phyloP scores from a whole-genome alignment of 2,113 vertebrate genomes.

The Saimiri boliviensis region DNA sequence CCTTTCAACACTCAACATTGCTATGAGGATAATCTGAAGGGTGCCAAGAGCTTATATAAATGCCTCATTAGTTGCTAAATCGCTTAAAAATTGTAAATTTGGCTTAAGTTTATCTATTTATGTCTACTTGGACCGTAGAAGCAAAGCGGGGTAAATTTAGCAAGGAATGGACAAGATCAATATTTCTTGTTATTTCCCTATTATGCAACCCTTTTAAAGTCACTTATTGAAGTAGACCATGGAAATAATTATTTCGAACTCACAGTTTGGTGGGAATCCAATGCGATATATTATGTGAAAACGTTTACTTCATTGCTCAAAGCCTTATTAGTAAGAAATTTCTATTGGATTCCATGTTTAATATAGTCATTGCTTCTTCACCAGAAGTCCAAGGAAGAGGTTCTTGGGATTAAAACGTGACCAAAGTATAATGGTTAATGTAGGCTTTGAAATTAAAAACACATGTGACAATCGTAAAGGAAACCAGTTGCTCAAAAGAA shows the following conservation, averaged over 20 bases:
- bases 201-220: neutral
- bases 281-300: neutral
- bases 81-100: neutral
- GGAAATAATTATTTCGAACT: neutral
- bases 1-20: neutral
- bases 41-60: neutral
- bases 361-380: neutral
- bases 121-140: neutral
- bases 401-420: neutral
- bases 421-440: neutral
- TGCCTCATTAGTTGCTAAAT: neutral
- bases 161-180: neutral
- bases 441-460: neutral
- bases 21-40: slow-evolving; percentile 2
- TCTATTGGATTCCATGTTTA: neutral
- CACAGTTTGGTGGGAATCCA: neutral
- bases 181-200: neutral
- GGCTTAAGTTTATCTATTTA: neutral
- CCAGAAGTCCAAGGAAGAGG: neutral
- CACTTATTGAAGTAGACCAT: neutral
- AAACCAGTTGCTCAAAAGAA: neutral
- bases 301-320: neutral
- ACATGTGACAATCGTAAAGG: neutral
- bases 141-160: neutral
- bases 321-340: neutral